A percentile compares a stretch with the other conserved stretches of the same genome.
Conservation (phyloP, 1,140 invertebrate species). For the Neelides sp. region DNA sequence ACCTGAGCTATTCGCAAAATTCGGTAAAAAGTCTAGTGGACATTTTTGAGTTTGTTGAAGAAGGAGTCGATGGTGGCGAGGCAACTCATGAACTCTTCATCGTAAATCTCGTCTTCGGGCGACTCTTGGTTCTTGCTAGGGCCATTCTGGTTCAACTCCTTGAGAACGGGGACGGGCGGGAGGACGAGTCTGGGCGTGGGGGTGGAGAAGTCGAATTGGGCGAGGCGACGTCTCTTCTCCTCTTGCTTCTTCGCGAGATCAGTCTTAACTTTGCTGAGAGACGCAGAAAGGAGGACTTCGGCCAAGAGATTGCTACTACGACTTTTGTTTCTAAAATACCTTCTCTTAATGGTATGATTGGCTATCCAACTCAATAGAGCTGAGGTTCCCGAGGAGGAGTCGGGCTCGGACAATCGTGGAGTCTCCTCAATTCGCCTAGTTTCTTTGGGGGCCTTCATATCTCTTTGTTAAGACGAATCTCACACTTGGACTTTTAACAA, state of each 20-base stretch:
- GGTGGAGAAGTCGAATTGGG: too few species aligned
- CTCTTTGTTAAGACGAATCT: too few species aligned
- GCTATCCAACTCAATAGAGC: constrained; percentile 22
- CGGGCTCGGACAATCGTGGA: too few species aligned
- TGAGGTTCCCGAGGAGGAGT: constrained; percentile 9
- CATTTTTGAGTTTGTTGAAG: constrained; percentile 25
- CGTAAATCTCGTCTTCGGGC: too few species aligned
- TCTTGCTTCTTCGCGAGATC: constrained; percentile 20
- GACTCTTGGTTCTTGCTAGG: too few species aligned
- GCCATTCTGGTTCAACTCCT: too few species aligned
- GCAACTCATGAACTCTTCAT: constrained; percentile 17
- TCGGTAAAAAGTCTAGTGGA: constrained; percentile 10
- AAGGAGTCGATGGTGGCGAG: constrained; percentile 24
- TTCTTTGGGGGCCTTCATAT: too few species aligned
- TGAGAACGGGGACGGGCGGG: too few species aligned
- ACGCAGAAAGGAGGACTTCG: constrained; percentile 21
- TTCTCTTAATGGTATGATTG: constrained; percentile 21
- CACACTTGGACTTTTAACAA: too few species aligned
- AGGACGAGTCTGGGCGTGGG: too few species aligned
- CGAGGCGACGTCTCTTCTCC: constrained; percentile 20
- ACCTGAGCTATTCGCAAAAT: neutral
- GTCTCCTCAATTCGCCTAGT: too few species aligned
- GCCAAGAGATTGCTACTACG: constrained; percentile 23
- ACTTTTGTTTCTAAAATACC: constrained; percentile 16
- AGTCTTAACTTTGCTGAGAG: constrained; percentile 11